These are phyloP conservation scores for Aphaenogaster rudis DNA, from an alignment of 1,140 invertebrate species.

Conservation along the genomic window DNA sequence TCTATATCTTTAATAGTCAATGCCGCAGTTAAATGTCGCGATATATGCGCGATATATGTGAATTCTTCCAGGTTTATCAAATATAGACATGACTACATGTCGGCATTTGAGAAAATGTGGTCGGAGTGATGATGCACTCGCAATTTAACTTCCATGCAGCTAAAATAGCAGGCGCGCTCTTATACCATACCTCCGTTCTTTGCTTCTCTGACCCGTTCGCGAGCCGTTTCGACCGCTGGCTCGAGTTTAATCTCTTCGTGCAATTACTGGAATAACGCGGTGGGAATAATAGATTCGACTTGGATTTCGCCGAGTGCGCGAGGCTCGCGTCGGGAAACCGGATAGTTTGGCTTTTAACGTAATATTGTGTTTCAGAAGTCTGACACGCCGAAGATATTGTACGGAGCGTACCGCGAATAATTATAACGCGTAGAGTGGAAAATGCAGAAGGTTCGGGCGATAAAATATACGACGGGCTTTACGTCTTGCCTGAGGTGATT, in stretches of 20 bases:
- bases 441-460: constrained; percentile 14
- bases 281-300: constrained; percentile 64
- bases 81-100: neutral
- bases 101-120: constrained; percentile 29
- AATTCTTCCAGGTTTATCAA: constrained; percentile 7
- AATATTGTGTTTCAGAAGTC: constrained; percentile 65
- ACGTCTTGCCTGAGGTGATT: constrained; percentile 13
- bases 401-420: constrained; percentile 50
- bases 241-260: constrained; percentile 63
- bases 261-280: constrained; percentile 65
- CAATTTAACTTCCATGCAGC: constrained; percentile 49
- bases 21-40: neutral
- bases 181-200: constrained; percentile 19
- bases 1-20: neutral
- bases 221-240: constrained; percentile 50
- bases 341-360: constrained; percentile 63
- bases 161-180: constrained; percentile 42
- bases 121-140: constrained; percentile 28
- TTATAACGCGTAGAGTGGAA: constrained; percentile 35
- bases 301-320: constrained; percentile 58
- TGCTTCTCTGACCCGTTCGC: constrained; percentile 41
- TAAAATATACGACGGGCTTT: constrained; percentile 41
- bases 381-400: constrained; percentile 61
- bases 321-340: constrained; percentile 44
- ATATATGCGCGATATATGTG: neutral